These are phyloP conservation scores for Cybosia mesomella DNA, from an alignment of 2,888 invertebrate genomes.

Conservation along the genomic window DNA sequence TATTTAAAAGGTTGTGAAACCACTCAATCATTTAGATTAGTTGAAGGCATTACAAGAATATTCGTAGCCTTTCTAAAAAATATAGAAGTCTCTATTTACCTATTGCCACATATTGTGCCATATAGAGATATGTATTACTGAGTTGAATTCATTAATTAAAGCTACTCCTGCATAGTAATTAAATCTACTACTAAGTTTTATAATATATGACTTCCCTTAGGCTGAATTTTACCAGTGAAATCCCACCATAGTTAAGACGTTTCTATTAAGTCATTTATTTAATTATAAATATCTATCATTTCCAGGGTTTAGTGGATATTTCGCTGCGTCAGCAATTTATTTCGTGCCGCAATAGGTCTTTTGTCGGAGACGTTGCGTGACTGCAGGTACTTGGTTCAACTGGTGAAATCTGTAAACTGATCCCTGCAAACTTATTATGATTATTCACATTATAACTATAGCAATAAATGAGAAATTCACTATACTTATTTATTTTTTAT, in stretches of 20 bases:
- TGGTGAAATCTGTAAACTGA: background rate
- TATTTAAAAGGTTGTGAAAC: constrained; percentile 3
- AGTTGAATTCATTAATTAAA: background rate
- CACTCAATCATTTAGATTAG: background rate
- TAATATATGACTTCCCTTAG: background rate
- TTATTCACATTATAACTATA: too few species aligned
- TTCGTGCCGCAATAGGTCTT: background rate
- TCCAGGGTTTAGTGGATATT: background rate
- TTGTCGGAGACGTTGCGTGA: background rate
- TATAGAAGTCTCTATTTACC: background rate
- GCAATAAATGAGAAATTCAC: background rate
- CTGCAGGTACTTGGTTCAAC: background rate
- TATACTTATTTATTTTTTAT: background rate
- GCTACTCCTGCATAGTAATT: background rate
- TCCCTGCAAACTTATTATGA: too few species aligned
- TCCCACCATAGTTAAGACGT: too few species aligned
- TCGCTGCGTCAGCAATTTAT: background rate
- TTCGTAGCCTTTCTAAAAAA: constrained; percentile 1
- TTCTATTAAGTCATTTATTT: too few species aligned
- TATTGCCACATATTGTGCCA: constrained; percentile 2
- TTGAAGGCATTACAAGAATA: constrained; percentile 5
- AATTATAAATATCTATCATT: background rate
- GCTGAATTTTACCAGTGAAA: too few species aligned
- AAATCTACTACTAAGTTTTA: too few species aligned
- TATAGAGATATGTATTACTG: background rate